Base-by-base conservation (phyloP, 2,797 vertebrate species). In the Hirundo rustica region DNA sequence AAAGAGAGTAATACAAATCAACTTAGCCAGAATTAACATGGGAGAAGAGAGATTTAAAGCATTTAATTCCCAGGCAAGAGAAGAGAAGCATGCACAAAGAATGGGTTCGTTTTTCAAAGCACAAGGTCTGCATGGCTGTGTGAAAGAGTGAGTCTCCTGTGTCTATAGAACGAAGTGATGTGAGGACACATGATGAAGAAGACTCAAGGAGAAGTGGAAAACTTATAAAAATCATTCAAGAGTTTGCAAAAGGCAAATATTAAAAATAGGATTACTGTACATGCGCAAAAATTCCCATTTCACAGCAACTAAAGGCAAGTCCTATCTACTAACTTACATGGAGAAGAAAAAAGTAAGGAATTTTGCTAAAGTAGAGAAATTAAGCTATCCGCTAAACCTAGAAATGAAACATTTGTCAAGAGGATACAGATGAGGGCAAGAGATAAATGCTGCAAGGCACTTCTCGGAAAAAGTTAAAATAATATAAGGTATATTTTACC, bases 401-500 rank as follows among this genome's bases (percentile, higher is more conserved):
- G 27, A 50, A 75, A 71, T 71, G 6, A 86, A 58, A 36, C 10
- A 30, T 67, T 61, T 81, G 27, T 88, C 71, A 90, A 85, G 16
- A 76, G 9, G 22, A 42, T 34, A 53, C 0, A 1, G 36, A 55
- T 16, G 62, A 72, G 32, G 32, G 54, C 23, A 62, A 71, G 72
- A 74, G 30, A 42, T 32, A 40, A 5, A 5, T 30, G 27, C 54
- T 53, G 25, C 60, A 86, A 65, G 44, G 42, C 11, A 38, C 11
- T 44, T 72, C 50, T 36, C 82, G n/a, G 42, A 90, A 86, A 60
- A 91, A 75, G 40, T 68, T 70, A 44, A 55, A 88, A 83, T 61
- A 84, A 68, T n/a, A 32, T 21, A 76, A 73, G 11, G 20, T 65
- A 15, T 40, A 73, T 83, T 83, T 95, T 89, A 66, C 21, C 34